These are phyloP conservation scores for Aselliscus stoliczkanus DNA, from an alignment of 2,797 vertebrate species.

Conservation along the genomic window DNA sequence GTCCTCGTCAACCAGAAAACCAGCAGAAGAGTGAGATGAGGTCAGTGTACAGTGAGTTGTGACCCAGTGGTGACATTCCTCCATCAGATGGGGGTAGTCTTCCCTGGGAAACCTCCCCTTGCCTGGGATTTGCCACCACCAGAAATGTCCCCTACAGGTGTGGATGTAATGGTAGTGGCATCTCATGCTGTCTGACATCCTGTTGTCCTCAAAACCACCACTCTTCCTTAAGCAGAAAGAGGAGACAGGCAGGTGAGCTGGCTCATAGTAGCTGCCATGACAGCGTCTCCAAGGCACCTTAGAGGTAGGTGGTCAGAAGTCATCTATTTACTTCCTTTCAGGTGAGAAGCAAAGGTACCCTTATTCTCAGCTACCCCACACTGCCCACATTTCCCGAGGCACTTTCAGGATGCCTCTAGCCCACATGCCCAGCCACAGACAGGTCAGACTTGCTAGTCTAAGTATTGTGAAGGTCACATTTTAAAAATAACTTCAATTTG, in stretches of 20 bases:
- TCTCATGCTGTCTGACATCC: fast-evolving
- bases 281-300: background rate
- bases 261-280: fast-evolving
- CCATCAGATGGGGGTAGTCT: background rate
- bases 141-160: background rate
- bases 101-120: background rate
- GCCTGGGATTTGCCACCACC: background rate
- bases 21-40: background rate
- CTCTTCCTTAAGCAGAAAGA: background rate
- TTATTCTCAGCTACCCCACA: background rate
- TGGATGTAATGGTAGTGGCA: background rate
- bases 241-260: background rate
- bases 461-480: conserved; percentile 73
- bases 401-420: conserved; percentile 47
- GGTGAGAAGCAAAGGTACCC: background rate
- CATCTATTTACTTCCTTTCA: background rate
- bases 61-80: background rate
- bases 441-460: conserved; percentile 72
- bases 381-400: conserved; percentile 32
- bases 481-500: conserved; percentile 85
- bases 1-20: background rate
- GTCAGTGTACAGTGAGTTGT: background rate
- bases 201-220: background rate
- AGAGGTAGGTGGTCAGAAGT: background rate
- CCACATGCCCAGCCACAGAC: conserved; percentile 67